These are phyloP conservation scores for Cynoglossus semilaevis DNA, from an alignment of 2,113 vertebrate genomes.

Conservation along the genomic window DNA sequence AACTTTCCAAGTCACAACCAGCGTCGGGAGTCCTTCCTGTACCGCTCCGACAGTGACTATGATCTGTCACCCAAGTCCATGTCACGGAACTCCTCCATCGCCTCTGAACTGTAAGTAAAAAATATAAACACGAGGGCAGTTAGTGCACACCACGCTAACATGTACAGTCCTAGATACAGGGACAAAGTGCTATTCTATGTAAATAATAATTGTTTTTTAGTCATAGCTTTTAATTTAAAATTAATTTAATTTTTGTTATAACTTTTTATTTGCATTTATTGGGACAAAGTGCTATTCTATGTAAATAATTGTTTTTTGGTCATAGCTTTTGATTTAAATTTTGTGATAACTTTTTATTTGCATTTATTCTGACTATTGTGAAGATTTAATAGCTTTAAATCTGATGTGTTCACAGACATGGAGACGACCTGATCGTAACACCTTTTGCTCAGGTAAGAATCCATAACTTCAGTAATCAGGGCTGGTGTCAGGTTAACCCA, in stretches of 20 bases:
- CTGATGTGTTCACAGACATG: constrained; percentile 80
- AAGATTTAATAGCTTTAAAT: background rate
- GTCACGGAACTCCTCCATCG: constrained; percentile 96
- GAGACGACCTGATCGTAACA: constrained; percentile 97
- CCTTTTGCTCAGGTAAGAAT: constrained; percentile 90
- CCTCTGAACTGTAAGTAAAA: constrained; percentile 90
- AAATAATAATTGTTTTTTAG: too few relatives aligned
- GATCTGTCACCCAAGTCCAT: constrained; percentile 98
- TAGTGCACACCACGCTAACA: background rate
- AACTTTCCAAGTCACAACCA: constrained; percentile 95
- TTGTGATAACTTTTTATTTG: background rate
- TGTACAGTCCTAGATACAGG: background rate
- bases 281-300: too few relatives aligned
- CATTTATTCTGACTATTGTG: background rate
- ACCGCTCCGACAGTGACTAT: constrained; percentile 97
- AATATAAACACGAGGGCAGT: background rate
- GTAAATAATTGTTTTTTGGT: too few relatives aligned
- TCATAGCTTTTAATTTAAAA: too few relatives aligned
- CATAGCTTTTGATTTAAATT: background rate
- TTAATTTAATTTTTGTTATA: too few relatives aligned
- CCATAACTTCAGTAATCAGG: background rate
- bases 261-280: too few relatives aligned
- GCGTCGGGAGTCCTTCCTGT: constrained; percentile 95
- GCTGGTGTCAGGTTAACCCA: too few relatives aligned
- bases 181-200: too few relatives aligned